phyloP scores from a whole-genome alignment of 2,888 invertebrate species.

The Cinara cedri region DNA sequence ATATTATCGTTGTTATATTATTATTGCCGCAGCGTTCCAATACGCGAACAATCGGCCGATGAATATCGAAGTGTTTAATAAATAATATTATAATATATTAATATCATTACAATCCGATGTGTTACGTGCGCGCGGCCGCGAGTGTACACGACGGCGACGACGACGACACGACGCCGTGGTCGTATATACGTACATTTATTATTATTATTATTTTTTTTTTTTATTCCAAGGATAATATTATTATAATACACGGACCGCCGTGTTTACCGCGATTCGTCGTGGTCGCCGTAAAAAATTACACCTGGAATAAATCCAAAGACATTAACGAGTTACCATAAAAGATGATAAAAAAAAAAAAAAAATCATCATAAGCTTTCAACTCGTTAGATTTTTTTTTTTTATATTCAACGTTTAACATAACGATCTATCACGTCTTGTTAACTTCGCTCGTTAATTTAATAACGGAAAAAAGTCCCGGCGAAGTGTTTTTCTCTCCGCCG shows the following conservation, averaged over 20 bases:
- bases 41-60: neutral
- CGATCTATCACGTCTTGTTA: constrained; percentile 48
- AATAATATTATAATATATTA: too few species aligned
- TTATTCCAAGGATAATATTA: neutral
- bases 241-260: neutral
- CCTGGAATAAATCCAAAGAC: constrained; percentile 40
- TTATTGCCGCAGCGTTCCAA: neutral
- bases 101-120: too few species aligned
- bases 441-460: constrained; percentile 42
- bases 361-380: constrained; percentile 41
- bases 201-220: neutral
- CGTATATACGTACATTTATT: neutral
- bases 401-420: constrained; percentile 27
- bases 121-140: neutral
- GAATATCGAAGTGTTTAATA: constrained; percentile 5
- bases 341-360: constrained; percentile 20
- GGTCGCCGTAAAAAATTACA: constrained; percentile 31
- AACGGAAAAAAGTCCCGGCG: constrained; percentile 17
- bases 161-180: too few species aligned
- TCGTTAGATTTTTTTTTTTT: constrained; percentile 20
- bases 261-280: constrained; percentile 24
- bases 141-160: neutral
- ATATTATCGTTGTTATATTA: too few species aligned
- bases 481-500: neutral
- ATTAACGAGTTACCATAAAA: constrained; percentile 42